Base-by-base conservation (phyloP, 2,113 vertebrate species). In the Acanthochromis polyacanthus region DNA sequence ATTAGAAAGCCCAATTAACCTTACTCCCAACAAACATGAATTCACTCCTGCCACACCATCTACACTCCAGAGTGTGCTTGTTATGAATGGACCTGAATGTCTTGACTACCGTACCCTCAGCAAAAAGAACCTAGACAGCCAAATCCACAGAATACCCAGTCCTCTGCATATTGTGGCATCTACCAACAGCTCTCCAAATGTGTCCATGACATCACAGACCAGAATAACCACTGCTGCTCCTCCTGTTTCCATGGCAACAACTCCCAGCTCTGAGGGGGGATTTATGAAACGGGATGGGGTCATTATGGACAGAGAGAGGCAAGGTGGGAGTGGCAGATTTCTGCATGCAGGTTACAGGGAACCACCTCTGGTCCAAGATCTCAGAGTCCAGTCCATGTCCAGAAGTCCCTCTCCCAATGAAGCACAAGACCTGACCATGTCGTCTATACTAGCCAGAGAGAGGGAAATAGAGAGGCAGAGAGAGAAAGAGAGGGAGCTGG, bases 341-440 rank as follows among this genome's bases (percentile, higher is more conserved):
- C 52, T 66, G 1, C 88, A 77, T 3, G 22, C 78, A 8, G 65
- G 83, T 64, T 93, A 92, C 15, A 75, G 90, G 46, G 88, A 92
- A 23, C 65, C 82, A 2, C 84, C 84, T 30, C 70, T 80, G 65
- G 89, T 89, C 67, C 92, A 90, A 43, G 92, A 94, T 81, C 92
- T 93, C 64, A 82, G 93, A 84, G 82, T 92, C 52, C 83, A 83
- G 11, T 63, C 89, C 20, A 43, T 89, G 66, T 91, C 91, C 58
- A 91, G 93, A 81, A 92, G 93, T 65, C 86, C 93, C 32, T 93
- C 91, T 53, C 91, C 91, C 30, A 64, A 56, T 3, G 89, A 94
- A 91, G 94, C 93, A 87, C 94, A 93, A 89, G 94, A 95, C 81
- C 84, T 95, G 71, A 93, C 93, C 76, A 94, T 94, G 93, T 92